These are phyloP conservation scores for Brenthis daphne DNA, from an alignment of 2,888 invertebrate species.

Conservation along the genomic window DNA sequence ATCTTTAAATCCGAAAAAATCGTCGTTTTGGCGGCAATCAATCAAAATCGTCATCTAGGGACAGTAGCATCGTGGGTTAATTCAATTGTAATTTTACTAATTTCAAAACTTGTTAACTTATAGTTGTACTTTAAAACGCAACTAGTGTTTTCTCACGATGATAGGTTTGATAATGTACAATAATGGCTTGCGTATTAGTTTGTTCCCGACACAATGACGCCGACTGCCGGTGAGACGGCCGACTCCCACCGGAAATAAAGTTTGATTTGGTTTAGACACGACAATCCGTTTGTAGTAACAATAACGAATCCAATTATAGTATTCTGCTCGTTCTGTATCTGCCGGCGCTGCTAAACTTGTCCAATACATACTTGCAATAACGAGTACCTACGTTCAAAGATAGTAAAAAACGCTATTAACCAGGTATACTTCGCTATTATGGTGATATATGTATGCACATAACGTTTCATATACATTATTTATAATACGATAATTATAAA, in stretches of 20 bases:
- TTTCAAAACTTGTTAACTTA: background rate
- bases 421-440: conserved; percentile 6
- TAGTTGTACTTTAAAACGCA: conserved; percentile 16
- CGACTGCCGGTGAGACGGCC: conserved; percentile 51
- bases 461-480: background rate
- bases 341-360: conserved; percentile 30
- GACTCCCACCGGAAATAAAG: conserved; percentile 70
- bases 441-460: background rate
- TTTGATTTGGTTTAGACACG: conserved; percentile 75
- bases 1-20: too few species aligned
- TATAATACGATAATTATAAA: background rate
- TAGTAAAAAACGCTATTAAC: conserved; percentile 24
- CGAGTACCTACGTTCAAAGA: conserved; percentile 17
- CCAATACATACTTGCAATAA: conserved; percentile 30
- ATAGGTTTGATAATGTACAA: conserved; percentile 58
- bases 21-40: too few species aligned
- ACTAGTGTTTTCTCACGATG: conserved; percentile 44
- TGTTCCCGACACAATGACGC: conserved; percentile 59
- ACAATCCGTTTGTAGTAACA: conserved; percentile 44
- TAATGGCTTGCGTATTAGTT: conserved; percentile 54
- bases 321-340: conserved; percentile 34
- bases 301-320: conserved; percentile 46
- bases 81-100: too few species aligned
- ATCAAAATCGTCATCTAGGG: too few species aligned
- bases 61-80: too few species aligned